Evolutionary conservation across 2,888 invertebrate genomes (phyloP), one percentile per base, ranked within the genome.

Genomic region (Rhamphomyia laevipes): DNA sequence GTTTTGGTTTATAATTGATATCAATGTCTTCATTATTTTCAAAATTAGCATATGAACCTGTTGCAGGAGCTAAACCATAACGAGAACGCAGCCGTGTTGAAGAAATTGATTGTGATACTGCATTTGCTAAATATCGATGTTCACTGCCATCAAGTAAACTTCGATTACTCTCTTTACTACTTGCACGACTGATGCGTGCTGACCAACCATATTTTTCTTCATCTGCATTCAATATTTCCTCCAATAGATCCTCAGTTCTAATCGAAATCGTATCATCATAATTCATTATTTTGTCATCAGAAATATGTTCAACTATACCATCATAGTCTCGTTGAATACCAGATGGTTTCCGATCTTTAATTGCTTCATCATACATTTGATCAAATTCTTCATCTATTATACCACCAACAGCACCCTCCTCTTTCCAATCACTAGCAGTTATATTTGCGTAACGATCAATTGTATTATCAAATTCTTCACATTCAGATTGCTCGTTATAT

Each of bases 401-500:
- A 1, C 67, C 67, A 2, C 63, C 66, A 13, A 62, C 60, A 1
- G 68, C 68, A 0, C 64, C 66, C 41, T 66, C 58, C 27, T 62
- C 61, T 33, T 60, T 61, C 68, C 67, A 67, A 46, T 70, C 68
- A 43, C 63, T 58, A 4, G 63, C 65, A n/a, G 56, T 59, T 0
- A 61, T 59, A 40, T 57, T 62, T 1, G 62, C 64, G 55, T 66
- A 66, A 4, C 60, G 60, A 57, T 69, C 67, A 7, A 61, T 59
- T 51, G 12, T 41, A 6, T 13, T 16, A 2, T 41, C 41, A 12
- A n/a, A 18, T 52, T 69, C 69, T 49, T 70, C 69, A 38, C 67
- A 66, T 52, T 68, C 68, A 2, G 67, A 67, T 1, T 63, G 66
- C 23, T 68, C 67, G 35, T 69, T 68, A 49, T 68, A 67, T 0